Evolutionary conservation across 2,797 vertebrate species (phyloP).

Genomic region (Spinus pinus): DNA sequence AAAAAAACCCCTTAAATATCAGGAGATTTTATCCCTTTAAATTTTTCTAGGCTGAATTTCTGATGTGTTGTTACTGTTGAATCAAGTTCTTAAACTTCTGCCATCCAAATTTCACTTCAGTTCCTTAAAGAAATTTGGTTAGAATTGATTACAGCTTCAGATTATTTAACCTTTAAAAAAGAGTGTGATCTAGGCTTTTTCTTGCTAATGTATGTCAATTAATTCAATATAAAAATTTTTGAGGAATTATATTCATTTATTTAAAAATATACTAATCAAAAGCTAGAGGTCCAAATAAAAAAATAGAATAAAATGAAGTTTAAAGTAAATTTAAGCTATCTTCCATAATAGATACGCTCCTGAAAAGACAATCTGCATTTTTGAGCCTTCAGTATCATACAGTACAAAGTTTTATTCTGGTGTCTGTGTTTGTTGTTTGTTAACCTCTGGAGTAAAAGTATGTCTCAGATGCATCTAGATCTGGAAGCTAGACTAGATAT

Average conservation of each 20-base stretch:
- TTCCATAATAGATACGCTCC: background rate
- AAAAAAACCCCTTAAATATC: fast-evolving
- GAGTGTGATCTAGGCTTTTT: background rate
- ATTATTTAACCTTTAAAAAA: background rate
- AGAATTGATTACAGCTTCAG: background rate
- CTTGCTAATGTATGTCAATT: background rate
- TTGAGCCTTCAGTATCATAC: background rate
- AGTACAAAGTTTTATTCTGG: background rate
- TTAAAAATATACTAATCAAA: background rate
- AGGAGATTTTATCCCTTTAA: background rate
- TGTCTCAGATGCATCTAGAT: background rate
- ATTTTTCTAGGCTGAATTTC: background rate
- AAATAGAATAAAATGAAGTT: background rate
- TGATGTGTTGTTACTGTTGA: background rate
- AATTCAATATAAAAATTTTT: background rate
- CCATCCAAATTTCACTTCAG: no score
- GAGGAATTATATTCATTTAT: background rate
- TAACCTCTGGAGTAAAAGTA: background rate
- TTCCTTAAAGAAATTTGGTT: background rate
- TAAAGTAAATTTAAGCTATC: background rate
- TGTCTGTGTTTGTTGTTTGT: background rate
- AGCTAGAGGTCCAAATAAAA: background rate
- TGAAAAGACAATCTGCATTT: background rate
- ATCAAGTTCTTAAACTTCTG: background rate
- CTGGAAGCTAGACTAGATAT: background rate